A percentile compares a stretch with the other conserved stretches of the same genome.
These are phyloP conservation scores for Craseonycteris thonglongyai DNA, from an alignment of 2,113 vertebrate species.

Conservation along the genomic window DNA sequence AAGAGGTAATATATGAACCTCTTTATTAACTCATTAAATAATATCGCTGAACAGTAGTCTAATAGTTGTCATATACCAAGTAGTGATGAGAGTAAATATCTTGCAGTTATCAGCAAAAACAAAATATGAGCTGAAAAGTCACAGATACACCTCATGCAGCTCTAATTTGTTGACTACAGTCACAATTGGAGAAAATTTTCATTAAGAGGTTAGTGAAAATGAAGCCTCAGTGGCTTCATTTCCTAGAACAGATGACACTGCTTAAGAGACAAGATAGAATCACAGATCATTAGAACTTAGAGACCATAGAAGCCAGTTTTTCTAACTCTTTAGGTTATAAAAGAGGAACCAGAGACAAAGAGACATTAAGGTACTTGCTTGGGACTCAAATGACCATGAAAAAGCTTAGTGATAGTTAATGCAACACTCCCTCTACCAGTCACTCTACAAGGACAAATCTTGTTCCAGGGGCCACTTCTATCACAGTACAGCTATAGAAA, in stretches of 20 bases:
- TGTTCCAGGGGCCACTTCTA: neutral
- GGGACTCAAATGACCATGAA: neutral
- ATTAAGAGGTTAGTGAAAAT: neutral
- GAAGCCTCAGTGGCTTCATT: neutral
- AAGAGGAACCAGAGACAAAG: neutral
- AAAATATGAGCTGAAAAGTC: neutral
- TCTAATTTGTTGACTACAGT: neutral
- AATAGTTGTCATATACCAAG: neutral
- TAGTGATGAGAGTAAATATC: neutral
- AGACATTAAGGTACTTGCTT: neutral
- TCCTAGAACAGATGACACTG: neutral
- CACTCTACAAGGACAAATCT: neutral
- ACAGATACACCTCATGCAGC: neutral
- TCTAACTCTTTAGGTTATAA: neutral
- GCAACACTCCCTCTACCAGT: neutral
- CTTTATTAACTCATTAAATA: neutral
- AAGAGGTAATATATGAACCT: neutral
- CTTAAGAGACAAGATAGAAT: neutral
- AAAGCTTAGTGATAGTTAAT: neutral
- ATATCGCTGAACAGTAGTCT: neutral
- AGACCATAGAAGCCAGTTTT: neutral
- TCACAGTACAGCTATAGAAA: neutral
- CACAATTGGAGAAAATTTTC: neutral
- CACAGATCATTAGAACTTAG: neutral
- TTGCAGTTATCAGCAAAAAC: neutral